Conservation (phyloP, 2,797 vertebrate genomes). For the Cynodonichthys magdalenae region DNA sequence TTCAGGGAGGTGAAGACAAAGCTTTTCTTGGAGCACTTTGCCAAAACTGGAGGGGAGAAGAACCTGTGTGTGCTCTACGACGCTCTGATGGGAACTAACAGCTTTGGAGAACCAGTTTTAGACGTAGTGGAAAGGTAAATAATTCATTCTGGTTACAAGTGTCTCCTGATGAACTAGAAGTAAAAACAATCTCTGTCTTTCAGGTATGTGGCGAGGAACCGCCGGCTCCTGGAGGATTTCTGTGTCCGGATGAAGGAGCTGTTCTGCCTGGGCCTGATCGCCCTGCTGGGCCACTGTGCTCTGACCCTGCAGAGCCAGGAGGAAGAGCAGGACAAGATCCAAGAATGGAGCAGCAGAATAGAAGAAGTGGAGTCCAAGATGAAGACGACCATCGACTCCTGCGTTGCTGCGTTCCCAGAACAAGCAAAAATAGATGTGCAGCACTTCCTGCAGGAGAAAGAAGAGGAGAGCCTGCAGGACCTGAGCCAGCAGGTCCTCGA, state of each 20-base stretch:
- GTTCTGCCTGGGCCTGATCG: constrained; percentile 81
- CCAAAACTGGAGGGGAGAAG: constrained; percentile 79
- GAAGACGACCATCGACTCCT: constrained; percentile 75
- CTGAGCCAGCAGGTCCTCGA: constrained; percentile 63
- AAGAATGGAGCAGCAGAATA: constrained; percentile 76
- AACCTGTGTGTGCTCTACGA: constrained; percentile 79
- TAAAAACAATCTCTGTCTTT: background rate
- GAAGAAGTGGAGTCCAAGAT: constrained; percentile 79
- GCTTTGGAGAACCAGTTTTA: constrained; percentile 76
- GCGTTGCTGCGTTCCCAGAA: constrained; percentile 73
- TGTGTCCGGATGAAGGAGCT: constrained; percentile 83
- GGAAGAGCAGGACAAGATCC: constrained; percentile 74
- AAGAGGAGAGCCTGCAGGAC: constrained; percentile 58
- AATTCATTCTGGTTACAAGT: background rate
- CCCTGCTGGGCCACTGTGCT: constrained; percentile 77
- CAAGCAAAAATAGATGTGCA: constrained; percentile 74
- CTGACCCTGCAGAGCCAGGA: constrained; percentile 68
- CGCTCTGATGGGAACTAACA: constrained; percentile 77
- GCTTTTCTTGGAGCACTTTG: constrained; percentile 81
- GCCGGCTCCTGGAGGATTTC: constrained; percentile 82
- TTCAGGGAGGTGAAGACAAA: constrained; percentile 78
- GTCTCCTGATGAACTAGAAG: background rate
- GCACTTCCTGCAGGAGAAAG: constrained; percentile 71
- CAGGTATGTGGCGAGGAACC: constrained; percentile 76
- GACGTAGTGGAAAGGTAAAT: constrained; percentile 75